Conservation (phyloP, 2,797 vertebrate species). For the Acrocephalus scirpaceus region DNA sequence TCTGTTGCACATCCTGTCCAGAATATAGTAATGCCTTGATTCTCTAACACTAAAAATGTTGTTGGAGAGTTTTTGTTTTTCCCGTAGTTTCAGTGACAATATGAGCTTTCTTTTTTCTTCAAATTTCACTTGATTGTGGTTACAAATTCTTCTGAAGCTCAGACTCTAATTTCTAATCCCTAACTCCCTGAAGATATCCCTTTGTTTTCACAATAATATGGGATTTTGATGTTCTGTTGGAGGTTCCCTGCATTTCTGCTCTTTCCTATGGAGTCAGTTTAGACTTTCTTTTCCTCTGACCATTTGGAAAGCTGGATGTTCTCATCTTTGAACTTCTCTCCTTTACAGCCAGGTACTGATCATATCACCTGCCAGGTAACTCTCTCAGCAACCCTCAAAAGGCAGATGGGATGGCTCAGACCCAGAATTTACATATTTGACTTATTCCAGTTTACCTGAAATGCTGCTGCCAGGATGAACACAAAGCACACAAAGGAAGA, state of each 20-base stretch:
- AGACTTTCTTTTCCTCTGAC: neutral
- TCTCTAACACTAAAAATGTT: neutral
- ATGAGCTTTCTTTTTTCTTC: neutral
- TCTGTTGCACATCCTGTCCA: neutral
- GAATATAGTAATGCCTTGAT: neutral
- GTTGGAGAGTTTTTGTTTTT: neutral
- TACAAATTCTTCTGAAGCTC: neutral
- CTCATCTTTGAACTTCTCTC: neutral
- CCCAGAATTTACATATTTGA: neutral
- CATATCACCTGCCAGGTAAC: neutral
- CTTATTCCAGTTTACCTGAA: neutral
- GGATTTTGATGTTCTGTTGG: neutral
- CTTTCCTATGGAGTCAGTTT: neutral
- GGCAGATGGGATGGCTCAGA: neutral
- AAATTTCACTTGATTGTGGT: neutral
- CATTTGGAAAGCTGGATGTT: neutral
- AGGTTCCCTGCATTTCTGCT: neutral
- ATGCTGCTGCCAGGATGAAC: neutral
- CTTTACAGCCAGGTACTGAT: neutral
- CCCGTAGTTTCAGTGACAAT: accelerated
- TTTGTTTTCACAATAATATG: neutral
- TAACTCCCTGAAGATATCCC: neutral
- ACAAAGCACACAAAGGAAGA: neutral
- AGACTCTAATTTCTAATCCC: neutral
- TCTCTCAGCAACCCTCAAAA: neutral